Percentiles rank a stretch among this genome's conserved stretches.
These are phyloP conservation scores for Betta splendens DNA, from an alignment of 2,797 vertebrate genomes.

Conservation along the genomic window DNA sequence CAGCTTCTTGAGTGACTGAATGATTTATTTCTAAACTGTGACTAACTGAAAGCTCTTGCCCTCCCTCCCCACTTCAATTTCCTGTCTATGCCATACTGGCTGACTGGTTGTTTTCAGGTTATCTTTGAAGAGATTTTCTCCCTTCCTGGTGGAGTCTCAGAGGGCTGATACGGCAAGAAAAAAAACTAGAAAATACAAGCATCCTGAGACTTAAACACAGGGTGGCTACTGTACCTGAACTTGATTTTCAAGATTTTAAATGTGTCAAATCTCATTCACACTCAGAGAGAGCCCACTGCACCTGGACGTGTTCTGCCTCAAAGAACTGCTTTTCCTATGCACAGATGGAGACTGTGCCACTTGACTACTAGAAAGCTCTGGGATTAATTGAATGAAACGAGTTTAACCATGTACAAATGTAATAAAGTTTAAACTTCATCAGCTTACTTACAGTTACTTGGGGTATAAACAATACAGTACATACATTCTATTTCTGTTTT, in stretches of 20 bases:
- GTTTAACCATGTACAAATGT: constrained; percentile 1
- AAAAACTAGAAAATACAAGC: constrained; percentile 9
- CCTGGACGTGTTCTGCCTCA: constrained; percentile 28
- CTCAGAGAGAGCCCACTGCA: constrained; percentile 12
- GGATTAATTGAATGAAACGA: constrained; percentile 3
- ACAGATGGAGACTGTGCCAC: constrained; percentile 4
- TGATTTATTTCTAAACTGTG: constrained; percentile 26
- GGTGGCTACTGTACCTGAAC: constrained; percentile 25
- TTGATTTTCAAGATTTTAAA: constrained; percentile 54
- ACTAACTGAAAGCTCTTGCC: not conserved
- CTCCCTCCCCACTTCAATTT: constrained; percentile 1
- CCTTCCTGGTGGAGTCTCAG: constrained; percentile 2
- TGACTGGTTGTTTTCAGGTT: constrained; percentile 8
- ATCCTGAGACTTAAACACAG: constrained; percentile 29
- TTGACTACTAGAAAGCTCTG: not conserved
- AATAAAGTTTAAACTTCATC: no score
- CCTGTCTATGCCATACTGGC: constrained; percentile 4
- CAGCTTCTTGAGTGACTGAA: constrained; percentile 23
- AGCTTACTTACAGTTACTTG: no score
- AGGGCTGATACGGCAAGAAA: constrained; percentile 6
- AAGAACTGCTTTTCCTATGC: constrained; percentile 31
- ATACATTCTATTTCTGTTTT: no score
- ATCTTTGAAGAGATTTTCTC: constrained; percentile 12
- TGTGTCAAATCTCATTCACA: constrained; percentile 16
- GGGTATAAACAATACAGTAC: no score